Evolutionary conservation across 2,888 invertebrate genomes (phyloP), one percentile per base, ranked within the genome.

Genomic region (Melolontha melolontha): DNA sequence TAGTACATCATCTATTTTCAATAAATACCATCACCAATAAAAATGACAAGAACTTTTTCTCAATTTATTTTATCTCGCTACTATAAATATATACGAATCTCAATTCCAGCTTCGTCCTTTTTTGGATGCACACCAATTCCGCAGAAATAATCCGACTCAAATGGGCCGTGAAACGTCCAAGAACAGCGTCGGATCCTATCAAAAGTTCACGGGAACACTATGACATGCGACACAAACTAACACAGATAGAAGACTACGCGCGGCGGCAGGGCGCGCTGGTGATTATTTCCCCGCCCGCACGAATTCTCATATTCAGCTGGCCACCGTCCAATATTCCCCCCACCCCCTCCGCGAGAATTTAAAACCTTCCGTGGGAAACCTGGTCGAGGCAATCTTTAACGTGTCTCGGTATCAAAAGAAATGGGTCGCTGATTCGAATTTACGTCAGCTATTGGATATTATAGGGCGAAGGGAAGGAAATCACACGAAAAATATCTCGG

Each of bases 361-460:
- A 57, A 57, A 57, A 22, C 57, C 42, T 22, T 12, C 7, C 14
- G n/a, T 14, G 42, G 22, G 22, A 22, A 42, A 22, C 42, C 57
- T 42, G 22, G 22, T 2, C 22, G 22, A 22, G 42, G 41, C 57
- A 57, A 57, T 57, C 57, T 44, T 42, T 57, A 42, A 57, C 57
- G 55, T 55, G 55, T 55, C 41, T 41, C 14, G 57, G 41, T 57
- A 41, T 57, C 57, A 22, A 42, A 57, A 57, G 57, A 57, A 57
- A 42, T 57, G 57, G 57, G 57, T 57, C 57, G 55, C 55, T 55
- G 55, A 55, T 55, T 55, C 55, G 55, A 55, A 55, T 55, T 55
- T 55, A 55, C 55, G 55, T 55, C 55, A 14, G 42, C 5, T 42
- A 17, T 42, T 22, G n/a, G 57, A 42, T 57, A 57, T 41, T 57